Conservation (phyloP, 2,113 vertebrate species). For the Cacatua alba region DNA sequence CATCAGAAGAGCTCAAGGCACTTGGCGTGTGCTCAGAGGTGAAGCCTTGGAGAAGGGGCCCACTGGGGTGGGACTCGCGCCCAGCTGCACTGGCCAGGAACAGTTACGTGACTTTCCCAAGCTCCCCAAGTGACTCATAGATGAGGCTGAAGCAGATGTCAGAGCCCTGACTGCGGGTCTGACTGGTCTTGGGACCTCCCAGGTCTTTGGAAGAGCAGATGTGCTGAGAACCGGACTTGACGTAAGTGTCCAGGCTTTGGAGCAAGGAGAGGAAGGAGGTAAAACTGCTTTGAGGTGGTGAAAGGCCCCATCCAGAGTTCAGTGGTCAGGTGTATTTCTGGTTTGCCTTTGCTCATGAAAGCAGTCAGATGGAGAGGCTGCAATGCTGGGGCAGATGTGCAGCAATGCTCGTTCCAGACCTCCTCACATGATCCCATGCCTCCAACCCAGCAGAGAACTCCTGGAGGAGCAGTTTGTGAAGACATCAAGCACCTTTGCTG, state of each 20-base stretch:
- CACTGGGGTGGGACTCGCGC: accelerated
- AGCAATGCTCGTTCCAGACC: no score
- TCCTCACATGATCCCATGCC: no score
- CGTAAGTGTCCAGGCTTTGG: background rate
- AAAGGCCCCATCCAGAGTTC: background rate
- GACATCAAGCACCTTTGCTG: no score
- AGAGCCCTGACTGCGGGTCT: background rate
- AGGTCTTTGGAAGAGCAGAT: conserved; percentile 34
- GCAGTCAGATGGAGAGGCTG: background rate
- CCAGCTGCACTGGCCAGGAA: background rate
- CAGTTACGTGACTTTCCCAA: conserved; percentile 36
- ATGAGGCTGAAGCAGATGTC: conserved; percentile 34
- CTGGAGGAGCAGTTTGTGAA: no score
- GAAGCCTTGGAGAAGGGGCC: background rate
- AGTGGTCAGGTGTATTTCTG: background rate
- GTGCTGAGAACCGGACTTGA: conserved; percentile 5
- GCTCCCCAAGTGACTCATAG: conserved; percentile 15
- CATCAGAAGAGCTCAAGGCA: background rate
- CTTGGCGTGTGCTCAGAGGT: background rate
- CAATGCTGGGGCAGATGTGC: no score
- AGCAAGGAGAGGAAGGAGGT: conserved; percentile 38
- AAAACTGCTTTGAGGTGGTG: conserved; percentile 36
- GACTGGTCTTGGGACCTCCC: conserved; percentile 23
- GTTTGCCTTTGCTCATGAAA: conserved; percentile 19
- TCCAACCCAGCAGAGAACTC: no score